Percentiles rank a stretch among this genome's conserved stretches.
phyloP scores from a whole-genome alignment of 2,797 vertebrate species.

The Catharus ustulatus region DNA sequence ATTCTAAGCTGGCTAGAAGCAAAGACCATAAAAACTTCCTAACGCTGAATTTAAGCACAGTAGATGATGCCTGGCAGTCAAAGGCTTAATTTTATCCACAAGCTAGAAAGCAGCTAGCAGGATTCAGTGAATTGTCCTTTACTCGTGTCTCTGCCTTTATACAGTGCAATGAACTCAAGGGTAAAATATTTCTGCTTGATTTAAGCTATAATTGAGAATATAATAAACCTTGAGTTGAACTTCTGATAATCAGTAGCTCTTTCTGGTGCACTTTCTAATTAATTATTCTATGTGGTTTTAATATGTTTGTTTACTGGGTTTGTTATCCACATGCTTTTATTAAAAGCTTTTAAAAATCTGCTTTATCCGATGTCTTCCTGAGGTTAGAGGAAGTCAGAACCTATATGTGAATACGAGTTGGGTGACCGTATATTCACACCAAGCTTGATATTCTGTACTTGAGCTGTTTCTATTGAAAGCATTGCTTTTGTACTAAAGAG shows the following conservation, averaged over 20 bases:
- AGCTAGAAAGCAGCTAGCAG: not conserved
- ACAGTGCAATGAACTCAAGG: not conserved
- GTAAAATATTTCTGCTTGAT: not conserved
- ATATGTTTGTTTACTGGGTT: not conserved
- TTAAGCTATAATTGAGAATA: not conserved
- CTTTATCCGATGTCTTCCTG: not conserved
- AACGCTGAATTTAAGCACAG: not conserved
- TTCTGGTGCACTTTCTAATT: not conserved
- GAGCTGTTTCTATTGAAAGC: not conserved
- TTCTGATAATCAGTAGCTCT: not conserved
- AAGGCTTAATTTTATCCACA: not conserved
- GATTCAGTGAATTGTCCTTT: not conserved
- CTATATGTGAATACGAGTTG: not conserved
- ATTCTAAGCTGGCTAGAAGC: not conserved
- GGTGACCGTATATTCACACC: not conserved
- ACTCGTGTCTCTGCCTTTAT: not conserved
- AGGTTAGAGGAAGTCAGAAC: not conserved
- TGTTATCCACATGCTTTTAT: not conserved
- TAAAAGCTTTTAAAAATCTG: not conserved
- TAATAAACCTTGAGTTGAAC: not conserved
- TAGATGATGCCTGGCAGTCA: not conserved
- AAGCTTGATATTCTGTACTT: not conserved
- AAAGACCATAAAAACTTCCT: not conserved
- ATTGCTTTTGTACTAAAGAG: not conserved
- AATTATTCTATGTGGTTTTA: not conserved